Percentiles rank a stretch among this genome's conserved stretches.
Evolutionary conservation across 2,888 invertebrate genomes (phyloP).

Genomic region (Yponomeuta sedellus): DNA sequence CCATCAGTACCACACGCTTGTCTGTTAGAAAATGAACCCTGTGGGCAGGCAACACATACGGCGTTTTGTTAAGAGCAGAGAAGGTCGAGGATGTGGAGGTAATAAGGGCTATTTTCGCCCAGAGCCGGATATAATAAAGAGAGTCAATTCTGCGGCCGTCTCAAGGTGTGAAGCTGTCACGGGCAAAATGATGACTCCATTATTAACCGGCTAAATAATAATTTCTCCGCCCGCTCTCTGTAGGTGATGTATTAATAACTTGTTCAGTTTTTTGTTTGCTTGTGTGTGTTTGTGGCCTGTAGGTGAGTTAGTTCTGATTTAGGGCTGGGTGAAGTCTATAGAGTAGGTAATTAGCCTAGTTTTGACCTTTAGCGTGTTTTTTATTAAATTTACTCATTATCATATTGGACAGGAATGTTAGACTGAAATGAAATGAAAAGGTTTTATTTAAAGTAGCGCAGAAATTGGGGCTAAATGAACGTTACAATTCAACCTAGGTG

Average conservation of each 20-base stretch:
- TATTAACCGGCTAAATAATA: slow-evolving; percentile 70
- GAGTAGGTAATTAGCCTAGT: neutral
- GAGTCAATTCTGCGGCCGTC: slow-evolving; percentile 60
- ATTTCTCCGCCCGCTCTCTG: slow-evolving; percentile 47
- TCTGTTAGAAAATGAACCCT: neutral
- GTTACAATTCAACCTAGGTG: too few species aligned
- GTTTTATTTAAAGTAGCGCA: too few species aligned
- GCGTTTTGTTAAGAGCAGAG: neutral
- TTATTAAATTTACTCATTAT: neutral
- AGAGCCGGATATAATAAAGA: slow-evolving; percentile 51
- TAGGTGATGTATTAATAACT: slow-evolving; percentile 54
- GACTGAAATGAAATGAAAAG: too few species aligned
- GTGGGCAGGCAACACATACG: neutral
- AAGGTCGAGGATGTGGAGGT: neutral
- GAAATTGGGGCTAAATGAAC: too few species aligned
- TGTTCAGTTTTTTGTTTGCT: slow-evolving; percentile 34
- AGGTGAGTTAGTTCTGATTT: slow-evolving; percentile 24
- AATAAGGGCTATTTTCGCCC: neutral
- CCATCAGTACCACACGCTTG: neutral
- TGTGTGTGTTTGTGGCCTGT: slow-evolving; percentile 28
- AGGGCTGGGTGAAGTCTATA: neutral
- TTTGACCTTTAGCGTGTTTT: neutral
- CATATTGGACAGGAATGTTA: too few species aligned
- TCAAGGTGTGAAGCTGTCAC: slow-evolving; percentile 75
- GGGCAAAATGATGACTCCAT: slow-evolving; percentile 71